A percentile compares a stretch with the other conserved stretches of the same genome.
Evolutionary conservation across 2,797 vertebrate genomes (phyloP).

Genomic region (Takifugu rubripes): DNA sequence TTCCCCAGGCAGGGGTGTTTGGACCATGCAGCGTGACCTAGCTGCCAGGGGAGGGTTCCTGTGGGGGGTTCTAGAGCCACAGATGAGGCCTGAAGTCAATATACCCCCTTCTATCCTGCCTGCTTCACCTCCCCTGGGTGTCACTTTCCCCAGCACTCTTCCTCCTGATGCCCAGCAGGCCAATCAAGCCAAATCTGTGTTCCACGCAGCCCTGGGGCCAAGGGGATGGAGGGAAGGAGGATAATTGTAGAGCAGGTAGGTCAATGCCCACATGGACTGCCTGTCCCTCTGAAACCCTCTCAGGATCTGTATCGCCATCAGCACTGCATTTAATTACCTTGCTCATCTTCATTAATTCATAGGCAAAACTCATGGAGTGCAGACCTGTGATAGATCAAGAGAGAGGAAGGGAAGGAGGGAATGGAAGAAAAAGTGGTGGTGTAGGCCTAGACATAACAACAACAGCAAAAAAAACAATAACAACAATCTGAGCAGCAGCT

Average conservation of each 20-base stretch:
- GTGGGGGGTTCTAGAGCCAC: slow-evolving; percentile 84
- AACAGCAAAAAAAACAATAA: slow-evolving; percentile 66
- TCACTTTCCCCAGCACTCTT: slow-evolving; percentile 54
- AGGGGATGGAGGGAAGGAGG: slow-evolving; percentile 38
- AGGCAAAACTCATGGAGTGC: slow-evolving; percentile 81
- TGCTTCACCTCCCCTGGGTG: slow-evolving; percentile 67
- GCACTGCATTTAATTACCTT: slow-evolving; percentile 90
- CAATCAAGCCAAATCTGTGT: slow-evolving; percentile 86
- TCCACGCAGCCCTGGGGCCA: slow-evolving; percentile 78
- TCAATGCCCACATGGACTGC: slow-evolving; percentile 71
- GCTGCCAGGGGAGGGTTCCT: slow-evolving; percentile 81
- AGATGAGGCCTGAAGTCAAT: slow-evolving; percentile 85
- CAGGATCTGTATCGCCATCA: slow-evolving; percentile 82
- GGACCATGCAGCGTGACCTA: slow-evolving; percentile 78
- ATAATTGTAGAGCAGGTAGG: slow-evolving; percentile 41
- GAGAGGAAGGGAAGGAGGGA: slow-evolving; percentile 17
- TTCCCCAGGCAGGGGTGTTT: slow-evolving; percentile 74
- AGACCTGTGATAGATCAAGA: slow-evolving; percentile 69
- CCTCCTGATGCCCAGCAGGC: slow-evolving; percentile 82
- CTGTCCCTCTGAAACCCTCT: slow-evolving; percentile 87
- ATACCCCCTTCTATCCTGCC: slow-evolving; percentile 65
- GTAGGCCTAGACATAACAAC: slow-evolving; percentile 54
- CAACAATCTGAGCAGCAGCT: slow-evolving; percentile 47
- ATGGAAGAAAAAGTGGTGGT: slow-evolving; percentile 32
- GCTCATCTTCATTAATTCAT: slow-evolving; percentile 94